These are phyloP conservation scores for Lithobates pipiens DNA, from an alignment of 2,797 vertebrate species.

Conservation along the genomic window DNA sequence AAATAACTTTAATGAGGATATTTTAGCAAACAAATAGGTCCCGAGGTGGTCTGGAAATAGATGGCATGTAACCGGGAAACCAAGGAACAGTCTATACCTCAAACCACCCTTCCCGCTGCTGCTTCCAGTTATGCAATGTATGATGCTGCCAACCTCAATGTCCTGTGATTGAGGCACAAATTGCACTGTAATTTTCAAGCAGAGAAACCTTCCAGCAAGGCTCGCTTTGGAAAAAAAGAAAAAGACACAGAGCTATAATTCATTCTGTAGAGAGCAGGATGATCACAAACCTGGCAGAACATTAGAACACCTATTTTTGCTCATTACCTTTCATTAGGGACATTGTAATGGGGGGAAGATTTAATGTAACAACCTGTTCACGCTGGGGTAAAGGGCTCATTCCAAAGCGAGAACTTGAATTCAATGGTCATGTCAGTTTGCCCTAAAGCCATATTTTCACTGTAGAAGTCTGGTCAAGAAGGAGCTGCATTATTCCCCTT, in stretches of 20 bases:
- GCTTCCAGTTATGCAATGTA: conserved; percentile 21
- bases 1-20: conserved; percentile 41
- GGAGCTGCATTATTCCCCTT: no score
- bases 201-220: conserved; percentile 27
- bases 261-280: conserved; percentile 12
- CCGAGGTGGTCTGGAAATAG: conserved; percentile 40
- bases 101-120: conserved; percentile 15
- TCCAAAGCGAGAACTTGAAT: no score
- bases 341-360: no score
- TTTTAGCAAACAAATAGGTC: conserved; percentile 37
- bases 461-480: no score
- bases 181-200: conserved; percentile 50
- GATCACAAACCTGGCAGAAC: neutral
- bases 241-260: neutral
- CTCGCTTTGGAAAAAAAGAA: neutral
- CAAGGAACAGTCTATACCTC: conserved; percentile 5
- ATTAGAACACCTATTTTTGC: neutral
- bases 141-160: conserved; percentile 35
- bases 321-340: conserved; percentile 12
- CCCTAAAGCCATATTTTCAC: no score
- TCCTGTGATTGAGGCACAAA: conserved; percentile 52
- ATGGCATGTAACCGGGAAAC: neutral
- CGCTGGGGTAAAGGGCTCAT: no score
- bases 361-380: no score
- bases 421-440: no score